phyloP scores from a whole-genome alignment of 2,888 invertebrate species.

The Agrotis exclamationis region DNA sequence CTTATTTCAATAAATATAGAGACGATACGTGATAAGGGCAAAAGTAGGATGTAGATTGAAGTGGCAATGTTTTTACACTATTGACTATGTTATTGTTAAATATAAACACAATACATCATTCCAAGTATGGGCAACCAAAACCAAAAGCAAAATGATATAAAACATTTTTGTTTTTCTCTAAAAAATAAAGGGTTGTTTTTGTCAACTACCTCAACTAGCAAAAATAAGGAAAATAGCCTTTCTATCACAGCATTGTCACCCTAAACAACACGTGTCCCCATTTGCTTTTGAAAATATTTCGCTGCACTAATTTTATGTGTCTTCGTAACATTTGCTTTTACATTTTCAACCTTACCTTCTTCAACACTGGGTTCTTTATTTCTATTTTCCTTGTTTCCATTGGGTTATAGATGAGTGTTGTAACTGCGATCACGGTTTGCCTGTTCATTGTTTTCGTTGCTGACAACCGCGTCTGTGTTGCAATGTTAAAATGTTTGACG shows the following conservation, averaged over 20 bases:
- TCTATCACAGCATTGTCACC: constrained; percentile 20
- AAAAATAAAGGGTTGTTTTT: not conserved
- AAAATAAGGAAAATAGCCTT: not conserved
- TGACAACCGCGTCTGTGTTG: constrained; percentile 59
- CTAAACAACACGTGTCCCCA: constrained; percentile 53
- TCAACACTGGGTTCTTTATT: not conserved
- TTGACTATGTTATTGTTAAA: not conserved
- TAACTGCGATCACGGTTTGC: constrained; percentile 56
- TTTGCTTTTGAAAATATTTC: constrained; percentile 59
- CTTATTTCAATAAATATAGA: not conserved
- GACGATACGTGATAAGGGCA: not conserved
- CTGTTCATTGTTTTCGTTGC: constrained; percentile 69
- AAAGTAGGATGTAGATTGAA: constrained; percentile 13
- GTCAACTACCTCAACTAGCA: too few relatives aligned
- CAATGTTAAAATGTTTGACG: constrained; percentile 62
- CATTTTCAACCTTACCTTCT: constrained; percentile 30
- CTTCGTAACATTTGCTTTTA: not conserved
- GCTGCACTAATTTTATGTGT: constrained; percentile 59
- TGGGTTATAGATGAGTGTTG: constrained; percentile 49
- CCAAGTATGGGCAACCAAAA: not conserved
- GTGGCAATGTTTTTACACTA: not conserved
- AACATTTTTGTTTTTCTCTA: not conserved
- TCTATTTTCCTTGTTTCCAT: not conserved
- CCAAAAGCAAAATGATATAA: constrained; percentile 17
- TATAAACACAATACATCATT: constrained; percentile 29